Evolutionary conservation across 2,888 invertebrate genomes (phyloP), one percentile per base, ranked within the genome.

Genomic region (Blastobasis lacticolella): DNA sequence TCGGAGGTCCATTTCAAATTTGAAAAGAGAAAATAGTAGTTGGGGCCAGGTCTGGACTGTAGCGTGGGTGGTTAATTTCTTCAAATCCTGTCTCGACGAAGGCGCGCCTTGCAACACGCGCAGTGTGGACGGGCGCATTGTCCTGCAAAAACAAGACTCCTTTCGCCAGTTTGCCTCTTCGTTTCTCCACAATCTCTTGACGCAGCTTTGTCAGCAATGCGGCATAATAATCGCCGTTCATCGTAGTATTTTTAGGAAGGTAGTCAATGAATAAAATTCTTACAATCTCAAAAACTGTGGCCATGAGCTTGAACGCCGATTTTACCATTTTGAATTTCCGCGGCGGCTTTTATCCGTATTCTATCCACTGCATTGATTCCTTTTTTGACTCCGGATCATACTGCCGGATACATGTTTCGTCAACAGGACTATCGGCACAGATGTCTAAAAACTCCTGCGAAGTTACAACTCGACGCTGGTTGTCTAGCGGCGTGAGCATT

Each of bases 301-400:
- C n/a, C n/a, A n/a, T n/a, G n/a, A n/a, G n/a, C n/a, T n/a, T n/a
- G n/a, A n/a, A n/a, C n/a, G 46, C 50, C 37, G 51, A 49, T 42
- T 9, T 46, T 48, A 48, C 51, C 38, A 51, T 47, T 53, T 53
- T 48, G 43, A 53, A 49, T 42, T 55, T 53, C 50, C 38, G 8
- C 49, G 46, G 50, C 10, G 53, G 48, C 50, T 49, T 49, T 53
- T 53, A 49, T 37, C 51, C 45, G 8, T 50, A 54, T 52, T 52
- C 48, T 37, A 51, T 51, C 53, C 51, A 53, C 45, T 53, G 57
- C 50, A 48, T 52, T 8, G 50, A 54, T 40, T 54, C 51, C 45
- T 56, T 50, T 52, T 54, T 51, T 38, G 54, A 54, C 43, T 57
- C 57, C 10, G 51, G 52, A 52, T 57, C 52, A 46, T 49, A 57